Base-by-base conservation (phyloP, 2,888 invertebrate species). In the Andrena camellia region DNA sequence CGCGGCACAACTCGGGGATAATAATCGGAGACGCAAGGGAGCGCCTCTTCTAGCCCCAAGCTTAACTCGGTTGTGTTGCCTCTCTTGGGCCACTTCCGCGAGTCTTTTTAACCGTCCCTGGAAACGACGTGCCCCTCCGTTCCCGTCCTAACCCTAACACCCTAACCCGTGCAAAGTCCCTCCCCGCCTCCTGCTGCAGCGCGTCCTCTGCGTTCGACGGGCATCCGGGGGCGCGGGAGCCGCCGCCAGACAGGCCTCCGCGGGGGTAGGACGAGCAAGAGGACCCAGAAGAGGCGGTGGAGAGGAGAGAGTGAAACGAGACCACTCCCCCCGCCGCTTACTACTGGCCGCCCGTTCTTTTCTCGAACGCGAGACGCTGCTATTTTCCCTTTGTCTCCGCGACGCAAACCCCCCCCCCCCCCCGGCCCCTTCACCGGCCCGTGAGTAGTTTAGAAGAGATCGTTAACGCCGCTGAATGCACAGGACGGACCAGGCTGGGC, bases 361-460 rank as follows among this genome's bases (percentile, higher is more conserved):
- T 59, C 64, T 70, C 60, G 64, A 68, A 52, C 77, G 50, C 66
- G 67, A 42, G 42, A 73, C 57, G 72, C 54, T 66, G 48, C 57
- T 54, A 62, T 82, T 42, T 79, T 82, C 81, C 77, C 83, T 85
- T 83, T 64, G 83, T 84, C 76, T 67, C 17, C 74, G 78, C 77
- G 80, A 84, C 85, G 83, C 83, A 74, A n/a, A n/a, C n/a, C n/a
- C n/a, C n/a, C n/a, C n/a, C n/a, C n/a, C n/a, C n/a, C n/a, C n/a
- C 79, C 84, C 75, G 64, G 48, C 17, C 85, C 69, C 86, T 85
- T 83, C 70, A 86, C 85, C 76, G 80, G 81, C 78, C 75, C 87
- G 74, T 71, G 85, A 85, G 90, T 84, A 85, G 81, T 85, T 83
- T 82, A 82, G 74, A 85, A 88, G 90, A 90, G 90, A 90, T 90